Conservation (phyloP, 1,140 invertebrate genomes). For the Cherax destructor region DNA sequence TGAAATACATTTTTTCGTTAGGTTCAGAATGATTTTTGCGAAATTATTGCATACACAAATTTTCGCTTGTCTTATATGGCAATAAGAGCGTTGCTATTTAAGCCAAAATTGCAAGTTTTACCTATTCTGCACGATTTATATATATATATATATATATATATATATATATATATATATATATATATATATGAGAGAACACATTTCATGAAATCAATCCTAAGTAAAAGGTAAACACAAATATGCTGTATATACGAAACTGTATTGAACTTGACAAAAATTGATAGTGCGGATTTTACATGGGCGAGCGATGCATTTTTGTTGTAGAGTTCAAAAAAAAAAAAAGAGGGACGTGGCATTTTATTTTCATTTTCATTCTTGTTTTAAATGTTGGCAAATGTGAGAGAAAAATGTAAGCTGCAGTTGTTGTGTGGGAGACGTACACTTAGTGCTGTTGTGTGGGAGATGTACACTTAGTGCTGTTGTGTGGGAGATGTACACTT, state of each 20-base stretch:
- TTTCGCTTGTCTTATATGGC: too few species aligned
- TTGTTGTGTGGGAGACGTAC: too few species aligned
- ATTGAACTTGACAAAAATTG: not conserved
- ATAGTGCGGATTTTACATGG: not conserved
- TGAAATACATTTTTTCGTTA: too few species aligned
- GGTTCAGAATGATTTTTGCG: too few species aligned
- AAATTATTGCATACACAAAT: too few species aligned
- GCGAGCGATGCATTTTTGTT: not conserved
- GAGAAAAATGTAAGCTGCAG: not conserved
- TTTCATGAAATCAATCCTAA: not conserved
- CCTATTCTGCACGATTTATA: not conserved
- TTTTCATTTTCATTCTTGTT: not conserved
- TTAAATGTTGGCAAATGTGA: not conserved
- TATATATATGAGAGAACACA: not conserved
- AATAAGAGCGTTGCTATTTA: too few species aligned
- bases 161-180: conserved; percentile 6
- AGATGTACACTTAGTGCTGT: too few species aligned
- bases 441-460: too few species aligned
- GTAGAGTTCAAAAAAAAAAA: not conserved
- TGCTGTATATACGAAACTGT: not conserved
- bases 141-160: conserved; percentile 6
- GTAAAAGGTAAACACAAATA: not conserved
- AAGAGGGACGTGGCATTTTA: not conserved
- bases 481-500: too few species aligned
- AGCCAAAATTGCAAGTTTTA: too few species aligned